Evolutionary conservation across 2,888 invertebrate species (phyloP).

Genomic region (Allophyes oxyacanthae): DNA sequence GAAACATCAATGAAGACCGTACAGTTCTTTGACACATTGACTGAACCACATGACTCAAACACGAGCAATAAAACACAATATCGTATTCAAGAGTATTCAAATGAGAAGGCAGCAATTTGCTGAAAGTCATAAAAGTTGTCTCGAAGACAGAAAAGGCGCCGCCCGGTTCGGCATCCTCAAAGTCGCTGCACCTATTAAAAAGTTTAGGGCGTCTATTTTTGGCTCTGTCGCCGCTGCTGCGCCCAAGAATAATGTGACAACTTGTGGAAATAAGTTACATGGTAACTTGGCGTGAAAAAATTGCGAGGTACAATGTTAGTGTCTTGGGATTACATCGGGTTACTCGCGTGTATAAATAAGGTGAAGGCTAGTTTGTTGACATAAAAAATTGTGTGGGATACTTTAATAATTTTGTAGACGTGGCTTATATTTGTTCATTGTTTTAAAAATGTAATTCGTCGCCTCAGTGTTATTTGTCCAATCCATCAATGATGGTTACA

Average conservation of each 20-base stretch:
- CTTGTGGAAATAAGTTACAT: slow-evolving; percentile 68
- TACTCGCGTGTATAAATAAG: neutral
- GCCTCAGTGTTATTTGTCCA: too few species aligned
- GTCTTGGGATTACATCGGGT: slow-evolving; percentile 16
- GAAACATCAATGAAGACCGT: slow-evolving; percentile 31
- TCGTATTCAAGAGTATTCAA: slow-evolving; percentile 68
- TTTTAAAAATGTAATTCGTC: slow-evolving; percentile 10
- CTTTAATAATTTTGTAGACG: slow-evolving; percentile 19
- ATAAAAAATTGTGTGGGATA: slow-evolving; percentile 3
- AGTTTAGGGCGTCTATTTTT: slow-evolving; percentile 85
- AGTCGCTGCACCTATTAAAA: slow-evolving; percentile 80
- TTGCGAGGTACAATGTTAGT: slow-evolving; percentile 38
- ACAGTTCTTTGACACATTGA: slow-evolving; percentile 39
- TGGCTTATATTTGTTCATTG: neutral
- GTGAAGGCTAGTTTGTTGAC: slow-evolving; percentile 6
- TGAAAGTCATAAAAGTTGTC: slow-evolving; percentile 83
- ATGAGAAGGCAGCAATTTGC: slow-evolving; percentile 81
- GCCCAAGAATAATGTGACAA: slow-evolving; percentile 77
- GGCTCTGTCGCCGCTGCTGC: slow-evolving; percentile 69
- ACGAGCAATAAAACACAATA: slow-evolving; percentile 45
- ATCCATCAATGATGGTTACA: too few species aligned
- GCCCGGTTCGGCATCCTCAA: slow-evolving; percentile 64
- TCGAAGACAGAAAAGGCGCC: slow-evolving; percentile 77
- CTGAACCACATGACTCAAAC: slow-evolving; percentile 42
- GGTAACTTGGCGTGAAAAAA: slow-evolving; percentile 58